Base-by-base conservation (phyloP, 2,797 vertebrate species). In the Odontamblyopus rebecca region DNA sequence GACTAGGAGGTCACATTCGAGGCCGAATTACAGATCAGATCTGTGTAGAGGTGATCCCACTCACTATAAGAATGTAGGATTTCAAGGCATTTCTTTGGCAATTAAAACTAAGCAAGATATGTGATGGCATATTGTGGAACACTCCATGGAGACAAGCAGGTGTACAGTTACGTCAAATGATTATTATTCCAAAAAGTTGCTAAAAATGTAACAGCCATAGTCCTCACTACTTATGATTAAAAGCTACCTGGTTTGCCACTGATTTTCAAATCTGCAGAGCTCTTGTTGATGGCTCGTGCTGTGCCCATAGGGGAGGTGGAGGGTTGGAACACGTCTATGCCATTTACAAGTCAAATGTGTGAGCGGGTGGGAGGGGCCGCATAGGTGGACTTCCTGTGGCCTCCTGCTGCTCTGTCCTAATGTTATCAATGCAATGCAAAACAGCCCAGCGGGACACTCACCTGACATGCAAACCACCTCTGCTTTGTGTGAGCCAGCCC, bases 341-440 rank as follows among this genome's bases (percentile, higher is more conserved):
- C 12, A 64, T 64, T 64, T 64, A 26, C 38, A 64, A 64, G n/a
- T 44, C 38, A 64, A 64, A 64, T 15, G 38, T 63, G 61, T 16
- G 62, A 48, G 30, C 7, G 2, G 35, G 38, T 44, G 23, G 23
- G 62, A 48, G 38, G 38, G 62, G n/a, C n/a, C 12, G 4, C 2
- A 2, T 54, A 41, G 32, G 35, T 38, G n/a, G 38, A 2, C 62
- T 48, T 64, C n/a, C 38, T 41, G 32, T 41, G 35, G 19, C 32
- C 32, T 48, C 38, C 62, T 44, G n/a, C n/a, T 15, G 35, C 6
- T 48, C 38, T 8, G 32, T 62, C 61, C 61, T 61, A 18, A n/a
- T 63, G 61, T 41, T 26, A n/a, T 63, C 32, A 62, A 9, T 63
- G 35, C 61, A 26, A 64, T 64, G 62, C 62, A 64, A 64, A 64